Percentiles rank a stretch among this genome's conserved stretches.
These are phyloP conservation scores for Epirrita christyi DNA, from an alignment of 2,888 invertebrate species.

Conservation along the genomic window DNA sequence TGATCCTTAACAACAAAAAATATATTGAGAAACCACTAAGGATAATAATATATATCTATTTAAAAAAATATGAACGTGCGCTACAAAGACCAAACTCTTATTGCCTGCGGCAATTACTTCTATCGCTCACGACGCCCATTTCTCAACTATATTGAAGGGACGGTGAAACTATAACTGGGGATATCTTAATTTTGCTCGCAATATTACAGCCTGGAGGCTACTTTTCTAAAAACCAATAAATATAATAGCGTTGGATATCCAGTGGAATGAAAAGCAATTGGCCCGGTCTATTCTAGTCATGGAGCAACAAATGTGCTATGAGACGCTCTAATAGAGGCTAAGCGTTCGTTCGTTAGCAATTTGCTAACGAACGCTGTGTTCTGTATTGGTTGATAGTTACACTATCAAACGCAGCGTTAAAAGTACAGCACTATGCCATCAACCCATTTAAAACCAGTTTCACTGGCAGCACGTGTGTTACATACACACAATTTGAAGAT, in stretches of 20 bases:
- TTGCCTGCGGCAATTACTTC: slow-evolving; percentile 18
- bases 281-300: slow-evolving; percentile 46
- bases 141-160: slow-evolving; percentile 28
- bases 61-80: not conserved
- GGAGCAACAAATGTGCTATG: not conserved
- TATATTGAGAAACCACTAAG: too few relatives aligned
- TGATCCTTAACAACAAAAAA: too few relatives aligned
- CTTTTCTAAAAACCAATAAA: slow-evolving; percentile 74
- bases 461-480: too few relatives aligned
- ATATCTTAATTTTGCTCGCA: slow-evolving; percentile 58
- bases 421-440: too few relatives aligned
- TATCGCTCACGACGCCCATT: slow-evolving; percentile 20
- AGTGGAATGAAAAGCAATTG: slow-evolving; percentile 66
- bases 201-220: slow-evolving; percentile 63
- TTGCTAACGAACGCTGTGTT: too few relatives aligned
- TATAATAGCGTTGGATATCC: slow-evolving; percentile 68
- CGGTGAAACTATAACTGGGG: slow-evolving; percentile 30
- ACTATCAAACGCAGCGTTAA: too few relatives aligned
- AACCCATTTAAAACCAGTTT: too few relatives aligned
- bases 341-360: too few relatives aligned
- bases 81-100: slow-evolving; percentile 8
- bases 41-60: too few relatives aligned
- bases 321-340: slow-evolving; percentile 5
- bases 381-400: too few relatives aligned
- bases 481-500: too few relatives aligned